Evolutionary conservation across 1,140 invertebrate species (phyloP).

Genomic region (Planococcus citri): DNA sequence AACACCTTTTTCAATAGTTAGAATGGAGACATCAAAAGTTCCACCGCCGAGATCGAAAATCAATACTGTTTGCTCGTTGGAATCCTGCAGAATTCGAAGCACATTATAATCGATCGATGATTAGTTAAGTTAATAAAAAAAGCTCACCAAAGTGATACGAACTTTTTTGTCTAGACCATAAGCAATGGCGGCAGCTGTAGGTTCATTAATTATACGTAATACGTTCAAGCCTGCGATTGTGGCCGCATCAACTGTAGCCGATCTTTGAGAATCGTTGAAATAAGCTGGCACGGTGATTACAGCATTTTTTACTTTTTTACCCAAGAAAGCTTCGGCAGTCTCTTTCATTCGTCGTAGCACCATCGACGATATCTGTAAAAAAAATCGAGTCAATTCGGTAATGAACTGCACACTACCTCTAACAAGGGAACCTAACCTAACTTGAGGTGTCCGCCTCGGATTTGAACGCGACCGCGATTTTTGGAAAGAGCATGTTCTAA

Average conservation of each 20-base stretch:
- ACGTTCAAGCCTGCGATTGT: conserved; percentile 76
- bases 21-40: conserved; percentile 92
- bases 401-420: background rate
- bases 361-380: conserved; percentile 76
- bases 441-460: too few species aligned
- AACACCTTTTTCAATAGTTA: conserved; percentile 89
- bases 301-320: conserved; percentile 75
- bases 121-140: conserved; percentile 35
- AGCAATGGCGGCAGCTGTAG: conserved; percentile 97
- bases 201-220: conserved; percentile 86
- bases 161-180: conserved; percentile 98
- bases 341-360: conserved; percentile 89
- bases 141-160: too few species aligned
- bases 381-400: background rate
- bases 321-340: conserved; percentile 87
- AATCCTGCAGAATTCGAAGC: conserved; percentile 26
- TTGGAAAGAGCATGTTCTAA: too few species aligned
- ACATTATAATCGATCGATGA: too few species aligned
- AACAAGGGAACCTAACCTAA: too few species aligned
- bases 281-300: conserved; percentile 86
- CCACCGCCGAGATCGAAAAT: conserved; percentile 95
- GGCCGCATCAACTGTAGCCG: conserved; percentile 83
- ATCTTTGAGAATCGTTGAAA: conserved; percentile 83
- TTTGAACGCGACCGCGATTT: too few species aligned
- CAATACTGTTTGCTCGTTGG: conserved; percentile 62